Base-by-base conservation (phyloP, 2,797 vertebrate species). In the Lophotriccus pileatus region DNA sequence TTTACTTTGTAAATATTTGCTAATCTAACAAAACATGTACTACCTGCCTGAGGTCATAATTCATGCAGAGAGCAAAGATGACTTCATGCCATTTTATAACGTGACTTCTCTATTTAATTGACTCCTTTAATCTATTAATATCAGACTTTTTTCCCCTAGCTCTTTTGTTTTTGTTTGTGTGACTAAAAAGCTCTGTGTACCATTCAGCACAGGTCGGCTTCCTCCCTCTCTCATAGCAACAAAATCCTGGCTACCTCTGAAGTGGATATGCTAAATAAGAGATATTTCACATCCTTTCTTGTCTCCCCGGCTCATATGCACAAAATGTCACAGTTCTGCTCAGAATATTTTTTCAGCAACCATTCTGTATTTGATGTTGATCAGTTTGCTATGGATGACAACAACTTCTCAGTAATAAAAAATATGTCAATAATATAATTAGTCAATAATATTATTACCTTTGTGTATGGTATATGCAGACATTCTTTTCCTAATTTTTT, bases 1-100 rank as follows among this genome's bases (percentile, higher is more conserved):
- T 89, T 96, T 90, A 96, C 91, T 97, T 89, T 78, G 86, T 94
- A 97, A 97, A 97, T 97, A 97, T 97, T 97, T 97, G 89, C 89
- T 95, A 93, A 92, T 95, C 82, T 90, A 90, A 96, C 76, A 94
- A 96, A 95, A 95, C 47, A 72, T 85, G 74, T 88, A 95, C 50
- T 91, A 27, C 58, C 85, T 96, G 82, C 84, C 78, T 90, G 74
- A 84, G 84, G 79, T 94, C 85, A 93, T 91, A 86, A 94, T 94
- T 97, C 94, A 93, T 56, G 55, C 89, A 82, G 85, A 94, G 84
- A 97, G 95, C 91, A 90, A 79, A 95, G 72, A 91, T 59, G 79
- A 97, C 91, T 96, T 97, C 4, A 7, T 95, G 87, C 73, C 63
- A 87, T 90, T 92, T 97, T 95, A 95, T 94, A 82, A 89, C 77